These are phyloP conservation scores for Conus canariensis DNA, from an alignment of 2,888 invertebrate species.

Conservation along the genomic window DNA sequence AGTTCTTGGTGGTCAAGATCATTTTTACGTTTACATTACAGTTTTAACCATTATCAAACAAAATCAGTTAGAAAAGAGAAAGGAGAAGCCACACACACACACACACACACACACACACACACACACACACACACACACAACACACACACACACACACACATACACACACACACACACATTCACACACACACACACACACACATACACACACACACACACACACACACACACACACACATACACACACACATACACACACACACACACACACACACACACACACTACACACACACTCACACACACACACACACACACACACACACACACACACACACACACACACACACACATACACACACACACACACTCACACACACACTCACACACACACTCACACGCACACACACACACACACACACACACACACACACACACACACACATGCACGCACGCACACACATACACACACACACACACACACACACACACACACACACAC, in stretches of 20 bases:
- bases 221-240: neutral
- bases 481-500: slow-evolving; percentile 21
- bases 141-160: neutral
- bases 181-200: neutral
- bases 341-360: too few species aligned
- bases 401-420: neutral
- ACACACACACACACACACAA: neutral
- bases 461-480: slow-evolving; percentile 6
- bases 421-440: neutral
- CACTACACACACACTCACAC: neutral
- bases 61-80: neutral
- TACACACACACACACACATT: neutral
- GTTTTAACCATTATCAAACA: too few species aligned
- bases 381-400: neutral
- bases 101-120: neutral
- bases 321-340: neutral
- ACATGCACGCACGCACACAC: too few species aligned
- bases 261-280: neutral
- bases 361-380: neutral
- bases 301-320: neutral
- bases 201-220: neutral
- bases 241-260: neutral
- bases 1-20: too few species aligned
- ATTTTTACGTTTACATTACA: too few species aligned
- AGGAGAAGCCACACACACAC: too few species aligned